These are phyloP conservation scores for Maniola hyperantus DNA, from an alignment of 2,888 invertebrate genomes.

Conservation along the genomic window DNA sequence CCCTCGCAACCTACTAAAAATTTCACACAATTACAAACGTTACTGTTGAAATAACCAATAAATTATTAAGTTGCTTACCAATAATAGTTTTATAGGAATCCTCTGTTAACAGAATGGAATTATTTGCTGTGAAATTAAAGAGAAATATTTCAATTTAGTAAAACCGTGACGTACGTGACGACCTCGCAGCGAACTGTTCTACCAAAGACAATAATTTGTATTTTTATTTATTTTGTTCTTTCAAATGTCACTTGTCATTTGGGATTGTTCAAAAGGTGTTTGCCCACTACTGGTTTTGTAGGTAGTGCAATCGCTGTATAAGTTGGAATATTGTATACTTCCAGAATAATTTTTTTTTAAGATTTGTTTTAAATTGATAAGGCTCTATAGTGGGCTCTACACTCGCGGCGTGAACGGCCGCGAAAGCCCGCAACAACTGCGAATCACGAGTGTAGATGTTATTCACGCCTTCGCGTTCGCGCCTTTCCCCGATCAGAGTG, in stretches of 20 bases:
- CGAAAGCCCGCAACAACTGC: too few relatives aligned
- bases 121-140: conserved; percentile 19
- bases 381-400: too few relatives aligned
- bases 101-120: conserved; percentile 15
- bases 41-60: conserved; percentile 7
- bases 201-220: conserved; percentile 26
- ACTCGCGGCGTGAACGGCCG: too few relatives aligned
- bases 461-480: too few relatives aligned
- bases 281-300: too few relatives aligned
- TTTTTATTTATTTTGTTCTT: neutral
- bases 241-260: conserved; percentile 3
- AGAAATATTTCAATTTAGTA: conserved; percentile 27
- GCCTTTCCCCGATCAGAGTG: too few relatives aligned
- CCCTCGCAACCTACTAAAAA: conserved; percentile 33
- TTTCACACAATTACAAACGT: conserved; percentile 22
- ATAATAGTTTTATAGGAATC: conserved; percentile 1
- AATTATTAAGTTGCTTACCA: conserved; percentile 27
- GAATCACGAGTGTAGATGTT: too few relatives aligned
- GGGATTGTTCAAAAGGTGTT: neutral
- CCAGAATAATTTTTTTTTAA: too few relatives aligned
- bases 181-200: conserved; percentile 21
- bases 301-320: too few relatives aligned
- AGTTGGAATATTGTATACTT: neutral
- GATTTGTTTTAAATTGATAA: too few relatives aligned
- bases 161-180: conserved; percentile 35